Evolutionary conservation across 2,113 vertebrate species (phyloP).

Genomic region (Ctenodactylus gundi): DNA sequence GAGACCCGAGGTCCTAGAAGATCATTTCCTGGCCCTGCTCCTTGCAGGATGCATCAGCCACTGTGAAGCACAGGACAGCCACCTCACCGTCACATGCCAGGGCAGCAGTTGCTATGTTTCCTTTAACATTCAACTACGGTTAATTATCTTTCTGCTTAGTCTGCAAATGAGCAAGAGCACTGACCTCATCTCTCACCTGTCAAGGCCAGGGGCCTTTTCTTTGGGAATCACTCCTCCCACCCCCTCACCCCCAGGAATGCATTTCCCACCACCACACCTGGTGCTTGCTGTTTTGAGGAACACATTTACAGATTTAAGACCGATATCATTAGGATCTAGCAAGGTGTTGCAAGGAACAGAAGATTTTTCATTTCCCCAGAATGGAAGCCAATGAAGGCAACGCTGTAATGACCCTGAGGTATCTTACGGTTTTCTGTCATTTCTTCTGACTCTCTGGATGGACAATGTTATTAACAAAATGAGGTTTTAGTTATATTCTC

Average conservation of each 20-base stretch:
- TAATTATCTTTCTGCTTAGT: neutral
- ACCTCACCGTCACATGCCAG: neutral
- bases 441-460: neutral
- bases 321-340: neutral
- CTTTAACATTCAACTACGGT: neutral
- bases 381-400: neutral
- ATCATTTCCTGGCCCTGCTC: no score
- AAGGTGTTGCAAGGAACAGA: neutral
- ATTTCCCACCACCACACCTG: no score
- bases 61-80: no score
- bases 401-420: no score
- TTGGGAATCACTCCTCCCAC: neutral
- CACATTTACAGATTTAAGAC: neutral
- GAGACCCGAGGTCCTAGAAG: accelerated
- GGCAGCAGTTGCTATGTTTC: neutral
- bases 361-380: neutral
- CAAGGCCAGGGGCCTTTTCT: neutral
- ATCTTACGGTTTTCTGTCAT: neutral
- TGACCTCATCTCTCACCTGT: accelerated
- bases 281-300: neutral
- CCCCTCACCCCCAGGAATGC: accelerated
- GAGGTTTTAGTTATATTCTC: no score
- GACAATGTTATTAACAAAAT: neutral
- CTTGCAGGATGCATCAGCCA: no score
- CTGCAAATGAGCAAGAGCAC: no score